These are phyloP conservation scores for Ormyrus nitidulus DNA, from an alignment of 2,888 invertebrate species.

Conservation along the genomic window DNA sequence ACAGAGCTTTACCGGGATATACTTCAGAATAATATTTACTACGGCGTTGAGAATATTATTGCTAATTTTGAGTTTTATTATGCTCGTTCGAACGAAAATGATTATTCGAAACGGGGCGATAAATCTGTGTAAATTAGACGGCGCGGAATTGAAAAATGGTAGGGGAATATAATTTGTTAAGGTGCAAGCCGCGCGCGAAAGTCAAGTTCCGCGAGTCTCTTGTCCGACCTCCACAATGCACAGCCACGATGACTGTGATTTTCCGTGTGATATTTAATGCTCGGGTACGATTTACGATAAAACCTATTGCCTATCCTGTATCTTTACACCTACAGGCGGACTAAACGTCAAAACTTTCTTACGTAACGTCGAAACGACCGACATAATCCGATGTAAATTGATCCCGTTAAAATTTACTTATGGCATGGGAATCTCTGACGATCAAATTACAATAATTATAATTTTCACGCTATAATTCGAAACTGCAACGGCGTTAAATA, in stretches of 20 bases:
- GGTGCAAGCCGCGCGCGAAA: background rate
- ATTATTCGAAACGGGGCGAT: background rate
- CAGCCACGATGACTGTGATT: constrained; percentile 36
- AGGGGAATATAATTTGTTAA: no score
- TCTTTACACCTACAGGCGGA: constrained; percentile 33
- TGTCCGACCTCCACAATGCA: constrained; percentile 9
- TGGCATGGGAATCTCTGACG: constrained; percentile 7
- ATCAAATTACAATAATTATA: background rate
- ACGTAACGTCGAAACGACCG: constrained; percentile 1
- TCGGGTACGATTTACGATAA: constrained; percentile 30
- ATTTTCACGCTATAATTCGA: background rate
- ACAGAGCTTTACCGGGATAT: no score
- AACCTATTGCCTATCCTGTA: constrained; percentile 1
- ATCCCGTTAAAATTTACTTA: constrained; percentile 23
- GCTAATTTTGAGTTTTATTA: no score
- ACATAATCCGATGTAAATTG: constrained; percentile 24
- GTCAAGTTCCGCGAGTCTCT: background rate
- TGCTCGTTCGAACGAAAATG: no score
- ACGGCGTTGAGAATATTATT: no score
- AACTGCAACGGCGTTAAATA: no score
- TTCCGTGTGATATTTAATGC: constrained; percentile 40
- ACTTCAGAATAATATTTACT: no score
- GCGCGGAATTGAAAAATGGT: background rate
- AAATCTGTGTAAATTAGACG: constrained; percentile 4
- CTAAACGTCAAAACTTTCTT: constrained; percentile 21